Evolutionary conservation across 1,140 invertebrate species (phyloP), one percentile per base, ranked within the genome.

Genomic region (Bombyx mori): DNA sequence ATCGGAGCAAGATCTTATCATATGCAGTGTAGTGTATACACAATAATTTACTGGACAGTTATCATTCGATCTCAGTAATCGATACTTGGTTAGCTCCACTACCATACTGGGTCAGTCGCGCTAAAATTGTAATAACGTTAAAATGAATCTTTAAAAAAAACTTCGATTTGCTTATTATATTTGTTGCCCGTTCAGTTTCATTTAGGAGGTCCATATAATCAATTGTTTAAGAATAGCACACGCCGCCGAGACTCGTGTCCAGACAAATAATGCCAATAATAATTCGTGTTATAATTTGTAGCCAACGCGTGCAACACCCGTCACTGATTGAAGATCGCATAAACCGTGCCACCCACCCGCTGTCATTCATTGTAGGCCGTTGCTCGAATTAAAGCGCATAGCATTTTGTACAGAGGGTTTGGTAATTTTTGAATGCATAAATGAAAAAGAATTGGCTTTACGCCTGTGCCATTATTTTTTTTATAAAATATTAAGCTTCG

Each of bases 31-130:
- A 35, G 26, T 35, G 26, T 35, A 35, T 53, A 46, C 56, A 66
- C 56, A 63, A 76, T 73, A 73, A 81, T 77, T 76, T 79, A 81
- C 77, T 66, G 76, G 54, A 50, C 57, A 54, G 61, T 75, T 82
- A 82, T 82, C 76, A 66, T 45, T 54, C 66, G 73, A 82, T 82
- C 79, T 77, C 63, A 66, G 76, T 82, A 79, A 82, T 77, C 75
- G 79, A 82, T 82, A 78, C 75, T 71, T 75, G 73, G 69, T 51
- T 51, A 35, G 50, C 26, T 35, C 26, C 26, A 35, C 26, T 35
- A 35, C 26, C 26, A 5, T 35, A 35, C 26, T 35, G 26, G 26
- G 26, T 35, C 26, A 35, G 26, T 35, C 2, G 26, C 26, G 26
- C 26, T 35, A 35, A 35, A 35, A 35, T 35, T 18, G 4, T 35